A percentile compares a stretch with the other conserved stretches of the same genome.
These are phyloP conservation scores for Lepidochrysops patricia DNA, from an alignment of 2,888 invertebrate genomes.

Conservation along the genomic window DNA sequence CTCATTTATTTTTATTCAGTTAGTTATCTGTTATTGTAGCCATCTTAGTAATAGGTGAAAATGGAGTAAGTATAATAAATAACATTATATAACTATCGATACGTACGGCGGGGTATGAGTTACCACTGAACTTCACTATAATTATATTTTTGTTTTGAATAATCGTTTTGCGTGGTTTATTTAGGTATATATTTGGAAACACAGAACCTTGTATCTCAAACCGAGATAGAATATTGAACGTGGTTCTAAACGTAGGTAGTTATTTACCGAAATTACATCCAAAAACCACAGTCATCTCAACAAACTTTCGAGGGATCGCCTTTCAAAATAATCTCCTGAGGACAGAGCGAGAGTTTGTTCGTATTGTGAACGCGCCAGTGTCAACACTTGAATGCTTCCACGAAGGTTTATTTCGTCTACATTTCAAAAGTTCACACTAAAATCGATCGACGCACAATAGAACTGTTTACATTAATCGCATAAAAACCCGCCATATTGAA, in stretches of 20 bases:
- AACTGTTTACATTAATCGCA: constrained; percentile 24
- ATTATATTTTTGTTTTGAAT: too few species aligned
- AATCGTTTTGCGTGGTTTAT: too few species aligned
- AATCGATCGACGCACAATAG: constrained; percentile 25
- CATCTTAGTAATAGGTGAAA: too few species aligned
- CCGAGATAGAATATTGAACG: background rate
- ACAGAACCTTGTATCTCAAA: background rate
- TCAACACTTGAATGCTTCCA: constrained; percentile 62
- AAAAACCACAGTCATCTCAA: constrained; percentile 48
- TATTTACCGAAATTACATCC: constrained; percentile 19
- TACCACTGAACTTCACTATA: too few species aligned
- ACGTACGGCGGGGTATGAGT: too few species aligned
- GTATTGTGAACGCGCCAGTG: constrained; percentile 54
- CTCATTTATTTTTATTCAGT: too few species aligned
- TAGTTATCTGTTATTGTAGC: too few species aligned
- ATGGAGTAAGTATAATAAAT: too few species aligned
- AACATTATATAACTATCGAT: too few species aligned
- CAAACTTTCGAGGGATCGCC: constrained; percentile 45
- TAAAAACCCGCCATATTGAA: background rate
- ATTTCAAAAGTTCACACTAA: constrained; percentile 61
- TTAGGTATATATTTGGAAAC: too few species aligned
- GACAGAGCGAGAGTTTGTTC: constrained; percentile 48
- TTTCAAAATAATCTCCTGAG: constrained; percentile 57
- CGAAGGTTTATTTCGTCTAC: constrained; percentile 53
- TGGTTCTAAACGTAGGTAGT: constrained; percentile 15